Percentiles rank a stretch among this genome's conserved stretches.
Conservation (phyloP, 2,888 invertebrate species). For the Actias luna region DNA sequence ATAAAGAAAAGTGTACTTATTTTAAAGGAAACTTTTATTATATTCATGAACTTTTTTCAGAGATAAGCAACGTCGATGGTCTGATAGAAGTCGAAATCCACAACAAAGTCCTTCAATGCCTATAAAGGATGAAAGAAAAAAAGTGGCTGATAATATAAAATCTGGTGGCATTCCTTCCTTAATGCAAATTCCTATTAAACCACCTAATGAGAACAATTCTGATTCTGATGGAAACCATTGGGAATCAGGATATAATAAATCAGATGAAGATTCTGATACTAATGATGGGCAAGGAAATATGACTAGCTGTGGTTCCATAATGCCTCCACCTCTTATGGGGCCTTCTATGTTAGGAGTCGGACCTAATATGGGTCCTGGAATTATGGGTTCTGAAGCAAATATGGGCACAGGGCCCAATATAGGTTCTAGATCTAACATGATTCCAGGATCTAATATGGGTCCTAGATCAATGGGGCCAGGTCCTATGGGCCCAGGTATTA, state of each 20-base stretch:
- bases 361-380: slow-evolving; percentile 15
- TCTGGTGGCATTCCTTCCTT: slow-evolving; percentile 51
- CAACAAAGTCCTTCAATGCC: slow-evolving; percentile 57
- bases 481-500: slow-evolving; percentile 28
- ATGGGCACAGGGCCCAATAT: slow-evolving; percentile 32
- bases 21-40: neutral
- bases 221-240: slow-evolving; percentile 52
- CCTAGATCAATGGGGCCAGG: slow-evolving; percentile 29
- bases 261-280: slow-evolving; percentile 45
- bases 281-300: slow-evolving; percentile 25
- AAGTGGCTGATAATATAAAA: slow-evolving; percentile 41
- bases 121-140: slow-evolving; percentile 56
- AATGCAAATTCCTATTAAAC: slow-evolving; percentile 65
- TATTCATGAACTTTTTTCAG: slow-evolving; percentile 35
- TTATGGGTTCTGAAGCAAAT: slow-evolving; percentile 30
- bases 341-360: slow-evolving; percentile 19
- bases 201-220: slow-evolving; percentile 50
- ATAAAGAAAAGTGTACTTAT: neutral
- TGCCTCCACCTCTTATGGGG: slow-evolving; percentile 16
- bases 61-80: slow-evolving; percentile 62
- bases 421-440: slow-evolving; percentile 11
- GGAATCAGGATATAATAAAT: slow-evolving; percentile 49
- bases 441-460: slow-evolving; percentile 13
- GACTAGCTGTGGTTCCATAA: slow-evolving; percentile 29
- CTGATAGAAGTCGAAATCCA: slow-evolving; percentile 53